Conservation (phyloP, 2,888 invertebrate genomes). For the Tetramorium bicarinatum region DNA sequence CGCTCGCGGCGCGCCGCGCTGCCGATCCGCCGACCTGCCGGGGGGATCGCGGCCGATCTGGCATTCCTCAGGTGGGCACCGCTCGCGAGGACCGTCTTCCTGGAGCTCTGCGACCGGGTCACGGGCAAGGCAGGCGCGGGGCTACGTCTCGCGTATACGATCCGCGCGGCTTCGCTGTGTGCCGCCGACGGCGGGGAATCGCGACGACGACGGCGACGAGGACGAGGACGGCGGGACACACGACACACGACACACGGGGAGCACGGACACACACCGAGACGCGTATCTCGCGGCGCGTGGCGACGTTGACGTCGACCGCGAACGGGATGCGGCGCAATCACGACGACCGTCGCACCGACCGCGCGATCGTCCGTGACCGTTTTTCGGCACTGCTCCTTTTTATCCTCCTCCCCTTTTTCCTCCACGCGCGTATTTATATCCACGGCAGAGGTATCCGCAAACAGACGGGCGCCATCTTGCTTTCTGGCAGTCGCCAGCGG, state of each 20-base stretch:
- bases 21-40: slow-evolving; percentile 45
- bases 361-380: slow-evolving; percentile 61
- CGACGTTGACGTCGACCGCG: slow-evolving; percentile 38
- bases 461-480: slow-evolving; percentile 84
- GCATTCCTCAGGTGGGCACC: slow-evolving; percentile 87
- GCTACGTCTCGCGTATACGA: slow-evolving; percentile 74
- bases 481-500: slow-evolving; percentile 76
- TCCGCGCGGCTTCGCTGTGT: slow-evolving; percentile 67
- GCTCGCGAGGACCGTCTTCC: slow-evolving; percentile 86
- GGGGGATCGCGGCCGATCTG: slow-evolving; percentile 62
- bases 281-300: slow-evolving; percentile 39
- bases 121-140: slow-evolving; percentile 62
- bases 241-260: slow-evolving; percentile 1
- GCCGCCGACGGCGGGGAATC: background rate
- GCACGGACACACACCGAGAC: slow-evolving; percentile 6
- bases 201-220: background rate
- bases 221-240: background rate
- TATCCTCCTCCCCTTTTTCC: slow-evolving; percentile 65
- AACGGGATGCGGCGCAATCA: slow-evolving; percentile 46
- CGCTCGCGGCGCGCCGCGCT: slow-evolving; percentile 54
- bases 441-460: slow-evolving; percentile 82
- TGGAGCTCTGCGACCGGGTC: slow-evolving; percentile 58
- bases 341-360: slow-evolving; percentile 58
- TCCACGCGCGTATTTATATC: slow-evolving; percentile 80
- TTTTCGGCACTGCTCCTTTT: slow-evolving; percentile 73